Evolutionary conservation across 2,797 vertebrate genomes (phyloP), one percentile per base, ranked within the genome.

Genomic region (Sebastiscus tertius): DNA sequence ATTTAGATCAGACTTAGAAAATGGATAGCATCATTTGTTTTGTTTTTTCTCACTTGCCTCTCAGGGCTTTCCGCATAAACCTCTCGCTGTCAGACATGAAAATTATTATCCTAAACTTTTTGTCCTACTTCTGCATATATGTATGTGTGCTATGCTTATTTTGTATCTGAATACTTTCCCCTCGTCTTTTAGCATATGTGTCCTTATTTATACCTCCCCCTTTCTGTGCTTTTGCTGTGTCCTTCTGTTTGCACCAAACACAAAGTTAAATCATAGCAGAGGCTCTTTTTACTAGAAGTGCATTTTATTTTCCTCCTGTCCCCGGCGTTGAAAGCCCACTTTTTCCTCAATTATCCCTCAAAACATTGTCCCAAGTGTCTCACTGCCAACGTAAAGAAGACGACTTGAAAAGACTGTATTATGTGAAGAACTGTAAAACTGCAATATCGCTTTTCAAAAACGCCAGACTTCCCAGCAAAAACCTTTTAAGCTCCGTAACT

Each of bases 281-380:
- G 65, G 83, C 80, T 87, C 80, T 87, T 88, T 88, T 81, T 81
- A 80, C 66, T 81, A 39, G 77, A 80, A 80, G 72, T 81, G 83
- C 42, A 75, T 77, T 81, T 77, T 75, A 74, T 84, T 82, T 58
- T 73, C 54, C 66, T 74, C 79, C 78, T 67, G 74, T 89, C 71
- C 8, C n/a, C n/a, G n/a, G 75, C 75, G 88, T 69, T 77, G 71
- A 78, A 78, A 59, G 62, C 56, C 55, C 54, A 76, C 63, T 82
- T 88, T 79, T 16, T 68, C 52, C 27, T 11, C 75, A 86, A 84
- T 88, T 84, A 84, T 81, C 77, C 71, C 65, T 54, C 52, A 83
- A 81, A 64, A 64, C 76, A 39, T 63, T 14, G 68, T 80, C 61
- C 66, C 46, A 26, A 87, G 65, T 60, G 77, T 84, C 80, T 79